phyloP scores from a whole-genome alignment of 2,888 invertebrate genomes.

The Drosophila phalerata region DNA sequence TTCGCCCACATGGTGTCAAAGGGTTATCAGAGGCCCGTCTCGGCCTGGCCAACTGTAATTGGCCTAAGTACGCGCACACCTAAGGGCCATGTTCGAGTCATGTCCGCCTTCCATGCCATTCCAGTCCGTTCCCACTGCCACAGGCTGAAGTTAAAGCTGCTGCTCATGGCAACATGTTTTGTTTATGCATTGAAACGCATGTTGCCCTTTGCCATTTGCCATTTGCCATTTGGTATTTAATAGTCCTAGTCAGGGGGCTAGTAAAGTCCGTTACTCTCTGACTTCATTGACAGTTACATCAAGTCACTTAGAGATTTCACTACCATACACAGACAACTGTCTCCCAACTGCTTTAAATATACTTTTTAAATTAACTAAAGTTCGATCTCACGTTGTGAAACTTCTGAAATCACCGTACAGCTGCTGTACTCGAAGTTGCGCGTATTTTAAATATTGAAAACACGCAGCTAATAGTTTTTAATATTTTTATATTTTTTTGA shows the following conservation, averaged over 20 bases:
- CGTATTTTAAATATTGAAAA: constrained; percentile 40
- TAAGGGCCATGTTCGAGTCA: constrained; percentile 45
- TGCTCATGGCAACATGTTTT: constrained; percentile 58
- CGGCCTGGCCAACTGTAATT: constrained; percentile 56
- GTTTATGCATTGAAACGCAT: constrained; percentile 64
- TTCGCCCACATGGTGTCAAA: constrained; percentile 55
- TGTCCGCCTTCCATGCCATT: constrained; percentile 2
- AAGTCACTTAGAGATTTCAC: constrained; percentile 12
- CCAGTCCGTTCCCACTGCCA: not conserved
- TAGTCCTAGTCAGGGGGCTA: constrained; percentile 14
- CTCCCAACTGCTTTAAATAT: not conserved
- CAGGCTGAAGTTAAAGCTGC: constrained; percentile 8
- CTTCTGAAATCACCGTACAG: not conserved
- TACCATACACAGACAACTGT: not conserved
- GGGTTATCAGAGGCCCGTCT: constrained; percentile 60
- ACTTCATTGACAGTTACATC: constrained; percentile 32
- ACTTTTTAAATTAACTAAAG: constrained; percentile 1
- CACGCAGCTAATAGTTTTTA: constrained; percentile 74
- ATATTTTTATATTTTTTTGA: constrained; percentile 42
- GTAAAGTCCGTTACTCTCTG: constrained; percentile 21
- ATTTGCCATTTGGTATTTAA: constrained; percentile 49
- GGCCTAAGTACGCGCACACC: constrained; percentile 71
- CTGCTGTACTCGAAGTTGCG: not conserved
- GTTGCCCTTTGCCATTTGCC: constrained; percentile 50
- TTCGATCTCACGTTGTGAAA: not conserved